A percentile compares a stretch with the other conserved stretches of the same genome.
Conservation (phyloP, 2,113 vertebrate genomes). For the Synchiropus splendidus region DNA sequence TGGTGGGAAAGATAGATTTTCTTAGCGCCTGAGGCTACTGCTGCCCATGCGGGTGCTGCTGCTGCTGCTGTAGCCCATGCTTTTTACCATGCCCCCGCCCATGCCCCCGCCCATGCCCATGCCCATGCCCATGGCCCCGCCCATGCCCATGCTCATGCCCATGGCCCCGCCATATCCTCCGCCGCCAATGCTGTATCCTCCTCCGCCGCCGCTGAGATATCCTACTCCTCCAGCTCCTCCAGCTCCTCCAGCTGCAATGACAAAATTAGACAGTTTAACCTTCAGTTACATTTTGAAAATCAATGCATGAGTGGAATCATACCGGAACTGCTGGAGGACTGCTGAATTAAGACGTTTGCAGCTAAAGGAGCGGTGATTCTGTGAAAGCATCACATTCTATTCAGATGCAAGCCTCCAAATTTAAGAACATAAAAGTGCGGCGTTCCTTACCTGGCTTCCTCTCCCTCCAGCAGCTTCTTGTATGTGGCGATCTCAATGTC, state of each 20-base stretch:
- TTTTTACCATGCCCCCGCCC: neutral
- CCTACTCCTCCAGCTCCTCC: neutral
- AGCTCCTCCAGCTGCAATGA: constrained; percentile 6
- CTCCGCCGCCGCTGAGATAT: neutral
- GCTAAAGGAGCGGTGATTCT: constrained; percentile 32
- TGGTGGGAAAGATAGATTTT: constrained; percentile 1
- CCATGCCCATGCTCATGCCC: neutral
- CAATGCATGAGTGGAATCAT: too few species aligned
- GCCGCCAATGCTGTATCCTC: too few species aligned
- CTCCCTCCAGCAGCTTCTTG: constrained; percentile 84
- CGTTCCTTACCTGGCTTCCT: constrained; percentile 73
- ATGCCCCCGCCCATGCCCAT: neutral
- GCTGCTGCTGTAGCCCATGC: constrained; percentile 2
- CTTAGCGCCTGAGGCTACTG: constrained; percentile 7
- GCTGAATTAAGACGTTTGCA: constrained; percentile 54
- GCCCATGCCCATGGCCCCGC: neutral
- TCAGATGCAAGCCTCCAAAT: neutral
- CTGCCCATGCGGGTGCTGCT: neutral
- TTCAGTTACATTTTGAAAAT: neutral
- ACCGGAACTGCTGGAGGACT: neutral
- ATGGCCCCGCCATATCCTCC: neutral
- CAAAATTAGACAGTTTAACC: neutral
- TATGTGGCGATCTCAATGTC: constrained; percentile 91
- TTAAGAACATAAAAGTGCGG: neutral
- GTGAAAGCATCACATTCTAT: neutral